Base-by-base conservation (phyloP, 2,888 invertebrate genomes). In the Spicauda simplicius region DNA sequence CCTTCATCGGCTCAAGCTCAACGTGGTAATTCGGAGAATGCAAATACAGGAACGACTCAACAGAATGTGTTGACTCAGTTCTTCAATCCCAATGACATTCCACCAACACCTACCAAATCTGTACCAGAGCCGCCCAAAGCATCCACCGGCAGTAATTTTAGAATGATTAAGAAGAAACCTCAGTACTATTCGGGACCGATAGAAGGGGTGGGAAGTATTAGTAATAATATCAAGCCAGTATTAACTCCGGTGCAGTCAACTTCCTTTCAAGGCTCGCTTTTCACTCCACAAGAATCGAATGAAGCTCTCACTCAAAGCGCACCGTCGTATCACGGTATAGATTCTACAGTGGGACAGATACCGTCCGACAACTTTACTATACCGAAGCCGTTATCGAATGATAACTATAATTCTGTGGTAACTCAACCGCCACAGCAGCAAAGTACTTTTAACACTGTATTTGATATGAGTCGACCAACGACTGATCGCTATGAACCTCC, bases 181-280 rank as follows among this genome's bases (percentile, higher is more conserved):
- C 91, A 93, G 67, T 93, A 93, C 75, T 93, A 93, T 72, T 85
- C 93, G 0, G 93, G 93, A 2, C 93, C 93, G 4, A 92, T 93
- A 18, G 90, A 87, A 77, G 91, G 91, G 2, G 73, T 91, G 20
- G 91, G 90, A 52, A 77, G 81, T 73, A 88, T 91, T 48, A 90
- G 87, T 69, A 91, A 89, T 72, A 88, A 86, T 74, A 73, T 87
- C 0, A 91, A 88, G 73, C 90, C 91, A 41, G 72, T 83, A 11
- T 74, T 91, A 64, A 77, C 83, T 53, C 74, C 84, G 20, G 74
- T 82, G 10, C 79, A 79, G 54, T 71, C 81, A 10, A 74, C 71
- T 59, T 71, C 78, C 62, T 88, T 86, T 69, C 83, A 84, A 72
- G 86, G 87, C 54, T 76, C 86, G 48, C 48, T 89, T n/a, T 89